These are phyloP conservation scores for Ptilonorhynchus violaceus DNA, from an alignment of 2,113 vertebrate species.

Conservation along the genomic window DNA sequence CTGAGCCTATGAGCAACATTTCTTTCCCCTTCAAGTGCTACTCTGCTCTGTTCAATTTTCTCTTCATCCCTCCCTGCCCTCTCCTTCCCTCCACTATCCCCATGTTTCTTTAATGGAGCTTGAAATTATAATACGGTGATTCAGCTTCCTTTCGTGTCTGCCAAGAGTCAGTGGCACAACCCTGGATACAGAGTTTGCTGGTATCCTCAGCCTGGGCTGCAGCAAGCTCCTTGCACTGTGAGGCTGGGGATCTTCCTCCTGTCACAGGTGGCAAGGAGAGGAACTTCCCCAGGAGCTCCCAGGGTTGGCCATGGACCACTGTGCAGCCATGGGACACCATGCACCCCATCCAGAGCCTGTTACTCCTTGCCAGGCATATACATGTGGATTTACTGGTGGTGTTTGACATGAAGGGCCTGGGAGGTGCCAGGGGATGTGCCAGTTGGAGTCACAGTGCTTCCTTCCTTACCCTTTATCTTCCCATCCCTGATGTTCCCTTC, in stretches of 20 bases:
- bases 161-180: background rate
- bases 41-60: slow-evolving; percentile 48
- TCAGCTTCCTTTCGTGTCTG: slow-evolving; percentile 4
- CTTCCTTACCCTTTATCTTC: background rate
- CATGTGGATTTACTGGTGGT: background rate
- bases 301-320: background rate
- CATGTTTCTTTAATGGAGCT: slow-evolving; percentile 56
- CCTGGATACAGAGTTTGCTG: background rate
- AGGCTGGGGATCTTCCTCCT: background rate
- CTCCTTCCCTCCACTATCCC: background rate
- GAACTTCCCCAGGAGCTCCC: background rate
- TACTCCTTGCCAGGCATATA: background rate
- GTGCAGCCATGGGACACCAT: fast-evolving
- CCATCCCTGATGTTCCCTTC: background rate
- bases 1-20: slow-evolving; percentile 30
- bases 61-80: slow-evolving; percentile 43
- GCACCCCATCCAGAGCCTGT: fast-evolving
- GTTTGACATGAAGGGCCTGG: background rate
- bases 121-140: slow-evolving; percentile 27
- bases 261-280: background rate
- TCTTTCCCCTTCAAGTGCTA: slow-evolving; percentile 33
- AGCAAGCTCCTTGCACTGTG: background rate
- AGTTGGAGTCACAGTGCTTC: background rate
- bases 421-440: background rate
- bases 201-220: background rate